phyloP scores from a whole-genome alignment of 2,797 vertebrate species.

The Anolis apletophallus region DNA sequence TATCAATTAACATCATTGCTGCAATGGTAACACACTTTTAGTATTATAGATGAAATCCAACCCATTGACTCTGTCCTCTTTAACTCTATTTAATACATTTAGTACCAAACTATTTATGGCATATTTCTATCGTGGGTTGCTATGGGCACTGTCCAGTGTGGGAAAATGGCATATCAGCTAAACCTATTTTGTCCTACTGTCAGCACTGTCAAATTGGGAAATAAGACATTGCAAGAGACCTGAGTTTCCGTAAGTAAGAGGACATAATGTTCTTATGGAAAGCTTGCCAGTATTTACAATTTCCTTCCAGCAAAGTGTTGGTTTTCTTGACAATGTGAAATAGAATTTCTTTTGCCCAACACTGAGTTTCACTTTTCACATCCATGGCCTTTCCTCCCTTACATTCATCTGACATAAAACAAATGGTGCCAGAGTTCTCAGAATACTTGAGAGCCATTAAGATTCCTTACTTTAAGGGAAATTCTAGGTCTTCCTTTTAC shows the following conservation, averaged over 20 bases:
- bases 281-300: not conserved
- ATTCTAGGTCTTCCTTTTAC: constrained; percentile 10
- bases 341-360: not conserved
- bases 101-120: not conserved
- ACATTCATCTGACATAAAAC: constrained; percentile 33
- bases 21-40: too few relatives aligned
- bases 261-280: not conserved
- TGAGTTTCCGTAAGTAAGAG: not conserved
- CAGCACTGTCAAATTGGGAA: not conserved
- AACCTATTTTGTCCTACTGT: not conserved
- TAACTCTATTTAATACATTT: not conserved
- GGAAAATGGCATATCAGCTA: not conserved
- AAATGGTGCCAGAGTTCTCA: not conserved
- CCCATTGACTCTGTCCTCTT: not conserved
- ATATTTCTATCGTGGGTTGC: not conserved
- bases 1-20: too few relatives aligned
- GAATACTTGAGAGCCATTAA: constrained; percentile 14
- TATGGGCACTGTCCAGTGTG: not conserved
- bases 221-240: not conserved
- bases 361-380: not conserved
- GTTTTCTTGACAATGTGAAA: constrained; percentile 15
- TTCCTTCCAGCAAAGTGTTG: constrained; percentile 29
- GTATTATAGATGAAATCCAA: not conserved
- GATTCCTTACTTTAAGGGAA: constrained; percentile 5
- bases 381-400: not conserved